Evolutionary conservation across 2,797 vertebrate genomes (phyloP).

Genomic region (Leucoraja ocellata): DNA sequence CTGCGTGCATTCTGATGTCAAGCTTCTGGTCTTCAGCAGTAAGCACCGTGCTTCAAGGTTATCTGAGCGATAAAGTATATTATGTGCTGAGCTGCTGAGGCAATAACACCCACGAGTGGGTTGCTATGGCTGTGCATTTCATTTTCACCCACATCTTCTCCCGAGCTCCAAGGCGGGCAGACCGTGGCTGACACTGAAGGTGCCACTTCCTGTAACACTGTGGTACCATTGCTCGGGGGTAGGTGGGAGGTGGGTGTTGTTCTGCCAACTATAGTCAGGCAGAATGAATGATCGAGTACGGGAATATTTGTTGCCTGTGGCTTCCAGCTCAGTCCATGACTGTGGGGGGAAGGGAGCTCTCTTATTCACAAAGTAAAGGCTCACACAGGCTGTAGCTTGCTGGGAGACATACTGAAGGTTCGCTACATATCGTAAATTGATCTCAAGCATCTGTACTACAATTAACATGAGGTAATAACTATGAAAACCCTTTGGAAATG

Average conservation of each 20-base stretch:
- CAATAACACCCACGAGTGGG: constrained; percentile 45
- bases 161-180: constrained; percentile 42
- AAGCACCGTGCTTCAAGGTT: constrained; percentile 47
- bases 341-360: neutral
- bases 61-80: constrained; percentile 51
- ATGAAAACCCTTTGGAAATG: neutral
- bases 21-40: constrained; percentile 19
- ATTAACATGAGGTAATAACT: neutral
- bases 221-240: no score
- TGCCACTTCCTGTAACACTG: constrained; percentile 46
- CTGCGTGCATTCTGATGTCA: constrained; percentile 35
- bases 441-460: neutral
- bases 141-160: constrained; percentile 39
- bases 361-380: neutral
- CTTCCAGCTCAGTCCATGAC: neutral
- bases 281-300: neutral
- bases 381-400: neutral
- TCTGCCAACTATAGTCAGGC: neutral
- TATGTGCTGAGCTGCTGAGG: constrained; percentile 45
- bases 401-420: neutral
- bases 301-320: neutral
- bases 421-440: neutral
- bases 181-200: constrained; percentile 49
- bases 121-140: constrained; percentile 45
- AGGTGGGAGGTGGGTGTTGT: no score